Percentiles rank a stretch among this genome's conserved stretches.
Evolutionary conservation across 1,140 invertebrate genomes (phyloP).

Genomic region (Ceratina calcarata): DNA sequence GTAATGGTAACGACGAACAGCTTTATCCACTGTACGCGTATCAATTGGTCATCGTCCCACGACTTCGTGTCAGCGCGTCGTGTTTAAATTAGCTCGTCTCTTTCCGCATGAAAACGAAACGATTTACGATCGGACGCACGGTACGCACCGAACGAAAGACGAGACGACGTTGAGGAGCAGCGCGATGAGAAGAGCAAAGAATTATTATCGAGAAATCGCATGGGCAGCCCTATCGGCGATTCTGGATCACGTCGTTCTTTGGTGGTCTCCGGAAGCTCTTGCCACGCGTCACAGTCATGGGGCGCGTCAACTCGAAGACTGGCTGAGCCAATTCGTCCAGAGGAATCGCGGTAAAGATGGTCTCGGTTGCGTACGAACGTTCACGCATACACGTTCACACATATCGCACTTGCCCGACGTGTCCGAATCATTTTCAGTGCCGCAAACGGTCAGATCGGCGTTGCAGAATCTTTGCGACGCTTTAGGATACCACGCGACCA

Average conservation of each 20-base stretch:
- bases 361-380: neutral
- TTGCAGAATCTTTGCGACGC: slow-evolving; percentile 87
- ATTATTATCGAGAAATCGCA: slow-evolving; percentile 83
- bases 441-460: slow-evolving; percentile 84
- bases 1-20: slow-evolving; percentile 12
- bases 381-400: too few relatives aligned
- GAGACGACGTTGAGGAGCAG: slow-evolving; percentile 77
- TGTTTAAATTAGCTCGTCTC: neutral
- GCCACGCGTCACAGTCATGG: slow-evolving; percentile 80
- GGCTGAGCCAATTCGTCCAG: slow-evolving; percentile 82
- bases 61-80: neutral
- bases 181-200: slow-evolving; percentile 78
- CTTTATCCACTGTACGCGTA: too few relatives aligned
- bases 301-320: slow-evolving; percentile 83
- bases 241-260: slow-evolving; percentile 88
- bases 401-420: too few relatives aligned
- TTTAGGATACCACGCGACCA: slow-evolving; percentile 87
- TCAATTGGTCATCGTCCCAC: neutral
- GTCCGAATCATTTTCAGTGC: slow-evolving; percentile 77
- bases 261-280: slow-evolving; percentile 87
- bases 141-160: slow-evolving; percentile 58
- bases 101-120: too few relatives aligned
- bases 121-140: neutral
- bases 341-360: slow-evolving; percentile 56
- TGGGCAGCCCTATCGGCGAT: slow-evolving; percentile 88